Conservation (phyloP, 2,888 invertebrate species). For the Sminthurinus aureus region DNA sequence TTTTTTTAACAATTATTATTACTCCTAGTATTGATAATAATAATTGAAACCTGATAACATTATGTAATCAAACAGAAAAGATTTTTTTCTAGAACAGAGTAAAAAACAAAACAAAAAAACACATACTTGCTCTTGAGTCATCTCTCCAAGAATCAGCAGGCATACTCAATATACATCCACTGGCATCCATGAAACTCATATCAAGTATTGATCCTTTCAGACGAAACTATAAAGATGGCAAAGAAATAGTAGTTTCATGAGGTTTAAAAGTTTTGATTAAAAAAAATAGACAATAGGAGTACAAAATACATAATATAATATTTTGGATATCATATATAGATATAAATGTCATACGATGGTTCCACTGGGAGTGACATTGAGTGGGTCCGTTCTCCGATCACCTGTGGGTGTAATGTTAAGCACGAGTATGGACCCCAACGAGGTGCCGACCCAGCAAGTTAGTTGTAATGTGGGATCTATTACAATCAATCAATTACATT, state of each 20-base stretch:
- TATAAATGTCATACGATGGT: slow-evolving; percentile 69
- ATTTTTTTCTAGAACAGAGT: background rate
- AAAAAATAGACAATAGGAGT: too few relatives aligned
- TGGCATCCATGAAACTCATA: slow-evolving; percentile 96
- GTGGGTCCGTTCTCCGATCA: slow-evolving; percentile 81
- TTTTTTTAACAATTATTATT: background rate
- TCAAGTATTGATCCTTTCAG: slow-evolving; percentile 93
- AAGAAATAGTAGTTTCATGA: too few relatives aligned
- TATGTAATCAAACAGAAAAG: background rate
- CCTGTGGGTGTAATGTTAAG: slow-evolving; percentile 84
- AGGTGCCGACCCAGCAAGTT: slow-evolving; percentile 96
- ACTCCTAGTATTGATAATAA: too few relatives aligned
- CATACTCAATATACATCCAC: slow-evolving; percentile 89
- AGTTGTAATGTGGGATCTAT: slow-evolving; percentile 79
- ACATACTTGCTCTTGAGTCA: slow-evolving; percentile 65
- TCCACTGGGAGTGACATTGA: slow-evolving; percentile 85
- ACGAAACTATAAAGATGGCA: slow-evolving; percentile 70
- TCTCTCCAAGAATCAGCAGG: slow-evolving; percentile 85
- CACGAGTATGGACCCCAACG: slow-evolving; percentile 82
- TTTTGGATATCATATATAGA: too few relatives aligned
- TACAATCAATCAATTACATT: slow-evolving; percentile 17
- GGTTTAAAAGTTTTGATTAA: too few relatives aligned
- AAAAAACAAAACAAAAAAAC: slow-evolving; percentile 18
- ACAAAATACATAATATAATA: too few relatives aligned
- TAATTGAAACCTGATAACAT: background rate